Base-by-base conservation (phyloP, 2,888 invertebrate genomes). In the Diachrysia chrysitis region DNA sequence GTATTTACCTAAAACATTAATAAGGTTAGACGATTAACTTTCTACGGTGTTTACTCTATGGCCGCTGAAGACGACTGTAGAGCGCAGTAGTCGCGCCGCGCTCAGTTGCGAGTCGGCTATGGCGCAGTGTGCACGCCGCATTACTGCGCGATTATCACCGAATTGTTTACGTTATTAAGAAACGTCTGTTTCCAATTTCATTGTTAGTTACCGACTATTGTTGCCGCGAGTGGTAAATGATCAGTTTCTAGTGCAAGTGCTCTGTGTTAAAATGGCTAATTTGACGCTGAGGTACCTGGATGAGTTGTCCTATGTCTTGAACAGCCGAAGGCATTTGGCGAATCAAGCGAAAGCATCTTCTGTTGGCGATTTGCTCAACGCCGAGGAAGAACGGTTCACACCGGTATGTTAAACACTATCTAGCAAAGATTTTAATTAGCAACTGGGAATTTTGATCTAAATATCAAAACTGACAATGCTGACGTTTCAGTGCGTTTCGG, bases 221-320 rank as follows among this genome's bases (percentile, higher is more conserved):
- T 84, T 70, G 73, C 58, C 74, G 85, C 62, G 75, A 79, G 87
- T 86, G 78, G 71, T 85, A 78, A 79, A 85, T 85, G 81, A 69
- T 79, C 71, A 69, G 73, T 78, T 77, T 73, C 54, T 66, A 78
- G 78, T 79, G 69, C 60, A 75, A 74, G 87, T 84, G 84, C 79
- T 82, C 82, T 85, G 84, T 82, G 81, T 76, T 35, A 80, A 76
- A 82, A 95, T 95, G 95, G 94, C 95, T 32, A 95, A 94, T 81
- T 86, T 95, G 81, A 95, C 95, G 73, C 84, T 95, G 64, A 87
- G 95, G 53, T 95, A 95, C 90, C 92, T 95, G 92, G 95, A 95
- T 87, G 95, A 95, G 89, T 83, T 95, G 76, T 95, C 95, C 32
- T 95, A 90, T 81, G 95, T 95, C 70, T 83, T 95, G 89, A 95